A percentile compares a stretch with the other conserved stretches of the same genome.
phyloP scores from a whole-genome alignment of 2,888 invertebrate species.

The Eristalinus aeneus region DNA sequence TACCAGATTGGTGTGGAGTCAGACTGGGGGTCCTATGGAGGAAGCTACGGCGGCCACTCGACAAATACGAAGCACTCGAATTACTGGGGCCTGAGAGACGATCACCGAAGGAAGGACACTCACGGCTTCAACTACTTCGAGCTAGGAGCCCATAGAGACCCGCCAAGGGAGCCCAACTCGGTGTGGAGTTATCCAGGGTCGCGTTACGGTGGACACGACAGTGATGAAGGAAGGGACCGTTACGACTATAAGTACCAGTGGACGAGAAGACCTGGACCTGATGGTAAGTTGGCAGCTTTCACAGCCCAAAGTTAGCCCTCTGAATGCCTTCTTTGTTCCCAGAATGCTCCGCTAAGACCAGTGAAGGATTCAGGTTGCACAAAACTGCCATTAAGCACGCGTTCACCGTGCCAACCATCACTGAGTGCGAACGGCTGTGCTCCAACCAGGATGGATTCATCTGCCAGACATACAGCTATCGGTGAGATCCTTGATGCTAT shows the following conservation, averaged over 20 bases:
- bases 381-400: constrained; percentile 86
- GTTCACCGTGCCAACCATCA: constrained; percentile 85
- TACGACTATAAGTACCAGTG: constrained; percentile 79
- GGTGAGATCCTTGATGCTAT: constrained; percentile 78
- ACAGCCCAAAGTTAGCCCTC: not conserved
- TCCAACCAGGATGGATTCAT: constrained; percentile 86
- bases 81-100: constrained; percentile 82
- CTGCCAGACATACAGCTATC: constrained; percentile 89
- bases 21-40: constrained; percentile 84
- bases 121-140: constrained; percentile 80
- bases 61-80: constrained; percentile 78
- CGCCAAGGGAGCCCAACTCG: constrained; percentile 78
- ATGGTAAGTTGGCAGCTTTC: constrained; percentile 75
- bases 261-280: constrained; percentile 80
- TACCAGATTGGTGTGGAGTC: constrained; percentile 82
- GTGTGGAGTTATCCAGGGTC: constrained; percentile 81
- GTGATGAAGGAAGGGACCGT: constrained; percentile 73
- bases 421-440: constrained; percentile 89
- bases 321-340: constrained; percentile 41
- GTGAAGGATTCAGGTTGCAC: constrained; percentile 88
- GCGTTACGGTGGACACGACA: constrained; percentile 76
- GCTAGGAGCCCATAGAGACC: constrained; percentile 78
- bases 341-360: constrained; percentile 89
- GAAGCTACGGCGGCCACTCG: constrained; percentile 82
- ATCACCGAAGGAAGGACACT: constrained; percentile 77